Evolutionary conservation across 2,797 vertebrate species (phyloP).

Genomic region (Nyctibius grandis): DNA sequence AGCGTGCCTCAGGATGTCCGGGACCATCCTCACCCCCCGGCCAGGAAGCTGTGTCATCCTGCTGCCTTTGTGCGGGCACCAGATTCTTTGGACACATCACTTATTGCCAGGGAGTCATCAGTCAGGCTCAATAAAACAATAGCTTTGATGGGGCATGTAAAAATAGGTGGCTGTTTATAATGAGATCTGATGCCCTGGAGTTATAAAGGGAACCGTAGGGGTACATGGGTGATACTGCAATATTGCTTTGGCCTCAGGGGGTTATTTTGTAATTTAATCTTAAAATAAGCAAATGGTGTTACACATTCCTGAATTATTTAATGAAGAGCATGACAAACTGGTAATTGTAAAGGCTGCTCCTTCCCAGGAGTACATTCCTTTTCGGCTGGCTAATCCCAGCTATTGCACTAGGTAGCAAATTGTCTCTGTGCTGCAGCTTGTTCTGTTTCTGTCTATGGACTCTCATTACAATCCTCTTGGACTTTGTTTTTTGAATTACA

Average conservation of each 20-base stretch:
- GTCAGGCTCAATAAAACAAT: background rate
- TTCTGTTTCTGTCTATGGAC: background rate
- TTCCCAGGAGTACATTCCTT: background rate
- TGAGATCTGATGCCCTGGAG: background rate
- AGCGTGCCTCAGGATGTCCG: background rate
- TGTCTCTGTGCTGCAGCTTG: background rate
- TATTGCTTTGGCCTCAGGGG: background rate
- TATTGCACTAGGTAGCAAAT: background rate
- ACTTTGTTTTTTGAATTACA: background rate
- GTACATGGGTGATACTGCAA: background rate
- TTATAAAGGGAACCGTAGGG: background rate
- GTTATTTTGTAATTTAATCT: background rate
- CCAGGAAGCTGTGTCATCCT: background rate
- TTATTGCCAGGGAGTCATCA: background rate
- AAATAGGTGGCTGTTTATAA: background rate
- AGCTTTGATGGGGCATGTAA: background rate
- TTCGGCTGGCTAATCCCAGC: background rate
- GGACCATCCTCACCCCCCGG: background rate
- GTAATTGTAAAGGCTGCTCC: background rate
- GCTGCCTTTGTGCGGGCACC: background rate
- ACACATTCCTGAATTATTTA: background rate
- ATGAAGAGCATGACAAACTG: background rate
- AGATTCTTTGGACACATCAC: background rate
- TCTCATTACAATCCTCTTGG: background rate
- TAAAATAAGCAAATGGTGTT: background rate